Evolutionary conservation across 2,113 vertebrate genomes (phyloP).

Genomic region (Myotis brandtii): DNA sequence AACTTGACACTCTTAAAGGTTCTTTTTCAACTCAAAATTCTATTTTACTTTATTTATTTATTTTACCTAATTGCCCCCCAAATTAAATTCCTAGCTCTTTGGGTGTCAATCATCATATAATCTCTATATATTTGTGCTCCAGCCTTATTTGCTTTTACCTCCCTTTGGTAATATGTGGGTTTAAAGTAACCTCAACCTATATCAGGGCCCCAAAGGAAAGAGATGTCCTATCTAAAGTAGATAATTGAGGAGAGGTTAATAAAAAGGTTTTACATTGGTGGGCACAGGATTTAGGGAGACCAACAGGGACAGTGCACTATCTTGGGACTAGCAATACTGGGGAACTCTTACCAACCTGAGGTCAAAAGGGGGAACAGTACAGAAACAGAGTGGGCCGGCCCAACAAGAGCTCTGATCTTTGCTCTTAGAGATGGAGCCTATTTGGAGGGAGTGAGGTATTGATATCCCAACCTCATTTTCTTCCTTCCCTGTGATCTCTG

Average conservation of each 20-base stretch:
- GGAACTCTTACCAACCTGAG: background rate
- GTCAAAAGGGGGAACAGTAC: background rate
- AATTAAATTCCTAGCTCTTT: background rate
- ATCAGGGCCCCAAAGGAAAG: background rate
- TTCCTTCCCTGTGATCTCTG: background rate
- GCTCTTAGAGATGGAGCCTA: background rate
- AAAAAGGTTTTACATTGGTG: background rate
- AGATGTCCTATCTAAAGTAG: background rate
- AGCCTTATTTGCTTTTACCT: background rate
- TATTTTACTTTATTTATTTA: background rate
- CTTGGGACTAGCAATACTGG: background rate
- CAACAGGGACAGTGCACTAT: background rate
- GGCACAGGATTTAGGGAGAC: background rate
- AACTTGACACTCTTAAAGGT: background rate
- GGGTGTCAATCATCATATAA: background rate
- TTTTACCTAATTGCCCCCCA: background rate
- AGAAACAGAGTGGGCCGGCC: background rate
- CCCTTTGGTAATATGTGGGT: background rate
- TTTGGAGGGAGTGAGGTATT: background rate
- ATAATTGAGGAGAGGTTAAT: background rate
- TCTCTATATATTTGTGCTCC: background rate
- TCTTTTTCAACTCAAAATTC: constrained; percentile 28
- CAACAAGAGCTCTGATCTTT: background rate
- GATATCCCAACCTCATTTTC: background rate
- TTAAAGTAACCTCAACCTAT: background rate